Conservation (phyloP, 2,797 vertebrate genomes). For the Pseudochaenichthys georgianus region DNA sequence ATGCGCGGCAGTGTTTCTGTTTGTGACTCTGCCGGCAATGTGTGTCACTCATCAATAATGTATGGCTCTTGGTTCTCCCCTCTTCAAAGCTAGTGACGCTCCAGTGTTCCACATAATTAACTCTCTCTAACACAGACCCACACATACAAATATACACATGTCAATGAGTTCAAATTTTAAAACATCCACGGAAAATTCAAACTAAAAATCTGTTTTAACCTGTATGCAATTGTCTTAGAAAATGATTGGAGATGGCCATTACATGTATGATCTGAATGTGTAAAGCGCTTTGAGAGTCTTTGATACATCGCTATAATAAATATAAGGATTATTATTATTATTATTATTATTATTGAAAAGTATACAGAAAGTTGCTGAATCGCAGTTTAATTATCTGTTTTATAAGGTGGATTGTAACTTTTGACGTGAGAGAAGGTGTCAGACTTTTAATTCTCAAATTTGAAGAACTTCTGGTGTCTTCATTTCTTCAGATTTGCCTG, state of each 20-base stretch:
- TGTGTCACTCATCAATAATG: slow-evolving; percentile 88
- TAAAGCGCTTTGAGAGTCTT: no score
- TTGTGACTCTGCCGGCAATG: slow-evolving; percentile 73
- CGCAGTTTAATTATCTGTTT: background rate
- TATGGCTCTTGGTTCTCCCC: slow-evolving; percentile 71
- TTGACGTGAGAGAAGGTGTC: background rate
- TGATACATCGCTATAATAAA: no score
- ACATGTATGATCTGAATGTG: no score
- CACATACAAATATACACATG: slow-evolving; percentile 39
- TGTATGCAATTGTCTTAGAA: background rate
- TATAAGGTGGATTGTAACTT: background rate
- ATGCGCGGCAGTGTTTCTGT: slow-evolving; percentile 57
- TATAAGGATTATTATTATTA: no score
- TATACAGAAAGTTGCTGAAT: slow-evolving; percentile 7
- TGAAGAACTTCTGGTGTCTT: background rate
- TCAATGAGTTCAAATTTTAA: slow-evolving; percentile 30
- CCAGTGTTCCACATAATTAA: slow-evolving; percentile 84
- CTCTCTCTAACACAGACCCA: slow-evolving; percentile 43
- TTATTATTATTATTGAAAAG: background rate
- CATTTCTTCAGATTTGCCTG: background rate
- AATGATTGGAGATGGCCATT: no score
- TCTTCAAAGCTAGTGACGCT: slow-evolving; percentile 82
- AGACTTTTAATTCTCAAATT: background rate
- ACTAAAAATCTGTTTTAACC: background rate
- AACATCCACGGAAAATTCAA: background rate